Evolutionary conservation across 2,888 invertebrate species (phyloP), one percentile per base, ranked within the genome.

Genomic region (Griposia aprilina): DNA sequence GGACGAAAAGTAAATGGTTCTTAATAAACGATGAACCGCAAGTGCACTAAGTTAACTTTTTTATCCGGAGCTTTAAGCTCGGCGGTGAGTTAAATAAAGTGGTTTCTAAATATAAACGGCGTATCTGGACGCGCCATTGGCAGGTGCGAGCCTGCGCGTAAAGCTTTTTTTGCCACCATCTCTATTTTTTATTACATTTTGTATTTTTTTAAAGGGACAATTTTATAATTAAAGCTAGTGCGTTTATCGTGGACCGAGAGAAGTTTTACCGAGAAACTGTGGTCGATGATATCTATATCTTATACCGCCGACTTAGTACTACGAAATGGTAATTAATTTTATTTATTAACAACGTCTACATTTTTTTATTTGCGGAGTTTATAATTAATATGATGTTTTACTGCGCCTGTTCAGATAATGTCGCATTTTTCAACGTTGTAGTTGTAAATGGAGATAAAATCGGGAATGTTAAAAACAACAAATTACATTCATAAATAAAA

Each of bases 91-190:
- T 96, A 95, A 96, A 96, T 96, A 96, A 96, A 96, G 96, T 96
- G 96, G 94, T 95, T 96, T 96, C 96, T 97, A 97, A 95, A 96
- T 96, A 96, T 97, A 97, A 95, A 94, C 95, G 92, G 92, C 93
- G 94, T 96, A 96, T 96, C 96, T 95, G 93, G 94, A 96, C 94
- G 94, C 94, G 92, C 93, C 94, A 96, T 96, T 96, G 96, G 96
- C 96, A 96, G 96, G 95, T 96, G 96, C 94, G 93, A 94, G 94
- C 91, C 92, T 92, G 92, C 92, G 94, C 94, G 90, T 95, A 94
- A 93, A 89, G 90, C 91, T 92, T 94, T 93, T 93, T 94, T 93
- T 94, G 90, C 94, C 86, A 92, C 88, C 90, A 90, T 91, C 91
- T 91, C 87, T 88, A 89, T 93, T 93, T 92, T 93, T 93, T 91